Evolutionary conservation across 2,888 invertebrate species (phyloP).

Genomic region (Balanococcus diminutus): DNA sequence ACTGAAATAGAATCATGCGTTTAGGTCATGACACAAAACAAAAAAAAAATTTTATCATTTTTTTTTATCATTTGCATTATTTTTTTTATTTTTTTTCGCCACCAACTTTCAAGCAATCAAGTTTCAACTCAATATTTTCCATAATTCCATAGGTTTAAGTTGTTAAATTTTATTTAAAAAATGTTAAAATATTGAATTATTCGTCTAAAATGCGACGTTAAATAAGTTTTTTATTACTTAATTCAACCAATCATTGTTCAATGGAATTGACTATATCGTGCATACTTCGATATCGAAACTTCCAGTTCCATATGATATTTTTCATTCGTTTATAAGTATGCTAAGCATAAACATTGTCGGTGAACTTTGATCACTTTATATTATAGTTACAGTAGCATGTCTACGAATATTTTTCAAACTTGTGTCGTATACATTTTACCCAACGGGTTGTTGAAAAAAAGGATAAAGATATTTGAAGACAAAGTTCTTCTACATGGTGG

Average conservation of each 20-base stretch:
- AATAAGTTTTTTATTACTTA: not conserved
- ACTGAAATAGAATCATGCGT: too few species aligned
- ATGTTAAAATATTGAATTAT: not conserved
- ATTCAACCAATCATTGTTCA: not conserved
- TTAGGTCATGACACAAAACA: too few species aligned
- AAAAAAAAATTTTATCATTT: too few species aligned
- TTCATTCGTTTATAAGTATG: slow-evolving; percentile 19
- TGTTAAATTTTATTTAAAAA: too few species aligned
- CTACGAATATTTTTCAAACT: slow-evolving; percentile 19
- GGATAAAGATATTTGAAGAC: slow-evolving; percentile 45
- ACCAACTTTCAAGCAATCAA: too few species aligned
- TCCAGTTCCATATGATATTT: slow-evolving; percentile 17
- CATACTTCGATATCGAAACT: slow-evolving; percentile 21
- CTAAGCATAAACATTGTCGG: not conserved
- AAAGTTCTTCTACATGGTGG: slow-evolving; percentile 32
- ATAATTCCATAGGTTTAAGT: too few species aligned
- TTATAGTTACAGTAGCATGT: not conserved
- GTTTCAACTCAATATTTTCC: too few species aligned
- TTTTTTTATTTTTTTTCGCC: too few species aligned
- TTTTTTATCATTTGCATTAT: too few species aligned
- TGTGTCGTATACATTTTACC: slow-evolving; percentile 39
- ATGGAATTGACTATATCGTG: slow-evolving; percentile 23
- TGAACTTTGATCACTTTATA: not conserved
- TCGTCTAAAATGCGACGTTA: not conserved
- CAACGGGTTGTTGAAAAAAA: slow-evolving; percentile 27